These are phyloP conservation scores for Xenopus borealis DNA, from an alignment of 2,113 vertebrate genomes.

Conservation along the genomic window DNA sequence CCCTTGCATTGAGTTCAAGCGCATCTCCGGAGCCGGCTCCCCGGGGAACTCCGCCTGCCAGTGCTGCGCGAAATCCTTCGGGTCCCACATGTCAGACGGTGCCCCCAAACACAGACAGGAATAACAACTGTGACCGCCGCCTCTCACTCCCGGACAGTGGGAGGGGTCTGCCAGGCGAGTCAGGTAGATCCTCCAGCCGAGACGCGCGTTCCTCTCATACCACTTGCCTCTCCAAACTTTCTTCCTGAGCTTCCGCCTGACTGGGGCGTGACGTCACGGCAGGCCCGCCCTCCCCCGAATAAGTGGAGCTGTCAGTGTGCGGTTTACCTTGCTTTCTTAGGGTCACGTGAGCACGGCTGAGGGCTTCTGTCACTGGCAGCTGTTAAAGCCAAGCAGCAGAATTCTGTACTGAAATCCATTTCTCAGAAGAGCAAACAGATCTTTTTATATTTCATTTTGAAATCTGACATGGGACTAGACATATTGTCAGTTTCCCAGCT, in stretches of 20 bases:
- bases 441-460: no score
- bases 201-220: not conserved
- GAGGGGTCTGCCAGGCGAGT: no score
- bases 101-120: not conserved
- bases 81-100: slow-evolving; percentile 73
- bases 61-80: slow-evolving; percentile 79
- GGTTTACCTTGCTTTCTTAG: not conserved
- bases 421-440: no score
- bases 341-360: not conserved
- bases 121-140: no score
- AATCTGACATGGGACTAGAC: no score
- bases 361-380: not conserved
- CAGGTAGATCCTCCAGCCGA: not conserved
- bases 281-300: not conserved
- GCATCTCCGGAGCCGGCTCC: slow-evolving; percentile 72
- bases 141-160: not conserved
- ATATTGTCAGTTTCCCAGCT: no score
- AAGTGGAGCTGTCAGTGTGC: not conserved
- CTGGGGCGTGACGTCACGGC: not conserved
- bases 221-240: not conserved
- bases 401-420: not conserved
- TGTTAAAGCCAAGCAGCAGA: no score
- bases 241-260: slow-evolving; percentile 28
- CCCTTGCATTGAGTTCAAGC: slow-evolving; percentile 70
- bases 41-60: slow-evolving; percentile 86